Percentiles rank a stretch among this genome's conserved stretches.
phyloP scores from a whole-genome alignment of 2,888 invertebrate species.

The Galerucella nymphaeae region DNA sequence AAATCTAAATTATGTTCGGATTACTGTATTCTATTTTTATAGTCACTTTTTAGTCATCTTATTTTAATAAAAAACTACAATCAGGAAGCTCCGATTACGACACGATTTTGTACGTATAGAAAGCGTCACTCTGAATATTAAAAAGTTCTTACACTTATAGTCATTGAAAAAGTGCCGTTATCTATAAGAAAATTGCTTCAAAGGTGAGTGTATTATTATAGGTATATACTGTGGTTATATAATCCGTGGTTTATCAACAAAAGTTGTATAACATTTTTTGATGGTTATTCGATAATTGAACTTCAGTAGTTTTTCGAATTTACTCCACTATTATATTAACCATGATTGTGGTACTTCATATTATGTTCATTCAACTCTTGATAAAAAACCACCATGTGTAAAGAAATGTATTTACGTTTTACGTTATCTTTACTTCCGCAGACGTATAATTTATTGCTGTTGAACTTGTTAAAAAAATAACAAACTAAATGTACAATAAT shows the following conservation, averaged over 20 bases:
- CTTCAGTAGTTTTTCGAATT: neutral
- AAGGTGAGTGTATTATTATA: neutral
- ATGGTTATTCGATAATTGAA: neutral
- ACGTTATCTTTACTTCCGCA: slow-evolving; percentile 21
- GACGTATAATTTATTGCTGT: slow-evolving; percentile 10
- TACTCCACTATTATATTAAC: neutral
- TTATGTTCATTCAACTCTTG: slow-evolving; percentile 40
- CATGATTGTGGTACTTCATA: neutral
- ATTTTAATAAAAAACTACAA: too few relatives aligned
- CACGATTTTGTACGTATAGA: too few relatives aligned
- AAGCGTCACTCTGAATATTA: too few relatives aligned
- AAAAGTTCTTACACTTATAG: too few relatives aligned
- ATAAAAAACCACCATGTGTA: slow-evolving; percentile 34
- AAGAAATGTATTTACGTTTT: slow-evolving; percentile 28
- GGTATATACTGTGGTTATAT: neutral
- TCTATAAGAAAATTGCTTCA: neutral
- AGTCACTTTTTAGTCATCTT: too few relatives aligned
- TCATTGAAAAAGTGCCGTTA: neutral
- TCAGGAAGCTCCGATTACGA: too few relatives aligned
- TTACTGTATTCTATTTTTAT: too few relatives aligned
- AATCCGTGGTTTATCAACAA: neutral
- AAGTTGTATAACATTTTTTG: neutral
- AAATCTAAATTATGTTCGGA: too few relatives aligned
- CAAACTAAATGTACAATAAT: too few relatives aligned
- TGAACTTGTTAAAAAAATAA: too few relatives aligned